These are phyloP conservation scores for Bufotes viridis DNA, from an alignment of 2,797 vertebrate genomes.

Conservation along the genomic window DNA sequence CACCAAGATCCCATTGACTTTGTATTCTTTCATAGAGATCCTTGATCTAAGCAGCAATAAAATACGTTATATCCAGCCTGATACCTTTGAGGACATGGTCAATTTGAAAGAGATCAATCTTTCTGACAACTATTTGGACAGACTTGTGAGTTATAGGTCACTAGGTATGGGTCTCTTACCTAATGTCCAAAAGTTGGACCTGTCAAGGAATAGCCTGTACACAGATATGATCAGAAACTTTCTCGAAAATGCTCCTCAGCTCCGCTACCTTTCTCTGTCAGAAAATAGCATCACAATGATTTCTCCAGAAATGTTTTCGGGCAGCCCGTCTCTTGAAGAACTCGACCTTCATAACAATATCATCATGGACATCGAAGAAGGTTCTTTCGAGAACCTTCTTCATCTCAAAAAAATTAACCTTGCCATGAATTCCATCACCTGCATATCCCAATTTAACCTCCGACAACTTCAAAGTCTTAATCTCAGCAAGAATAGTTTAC, in stretches of 20 bases:
- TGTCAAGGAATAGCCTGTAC: conserved; percentile 89
- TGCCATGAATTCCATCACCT: conserved; percentile 93
- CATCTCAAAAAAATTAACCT: conserved; percentile 86
- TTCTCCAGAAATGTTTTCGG: conserved; percentile 78
- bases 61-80: conserved; percentile 85
- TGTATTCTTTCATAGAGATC: conserved; percentile 74
- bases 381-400: conserved; percentile 84
- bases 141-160: conserved; percentile 73
- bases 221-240: conserved; percentile 86
- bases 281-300: conserved; percentile 92
- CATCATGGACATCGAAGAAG: conserved; percentile 92
- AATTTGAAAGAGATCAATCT: conserved; percentile 84
- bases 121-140: conserved; percentile 83
- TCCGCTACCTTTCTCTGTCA: conserved; percentile 82
- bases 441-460: conserved; percentile 92
- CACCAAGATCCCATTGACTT: conserved; percentile 73
- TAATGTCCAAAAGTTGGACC: conserved; percentile 79
- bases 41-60: conserved; percentile 86
- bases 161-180: conserved; percentile 78
- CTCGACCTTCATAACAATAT: conserved; percentile 92
- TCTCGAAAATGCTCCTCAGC: conserved; percentile 78
- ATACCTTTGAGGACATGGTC: conserved; percentile 79
- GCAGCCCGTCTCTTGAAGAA: conserved; percentile 73
- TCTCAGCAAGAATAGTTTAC: conserved; percentile 92
- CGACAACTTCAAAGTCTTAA: conserved; percentile 82